A percentile compares a stretch with the other conserved stretches of the same genome.
Conservation (phyloP, 30 jellyfish, hydroid and myxozoan species). For the Hydractinia echinata region DNA sequence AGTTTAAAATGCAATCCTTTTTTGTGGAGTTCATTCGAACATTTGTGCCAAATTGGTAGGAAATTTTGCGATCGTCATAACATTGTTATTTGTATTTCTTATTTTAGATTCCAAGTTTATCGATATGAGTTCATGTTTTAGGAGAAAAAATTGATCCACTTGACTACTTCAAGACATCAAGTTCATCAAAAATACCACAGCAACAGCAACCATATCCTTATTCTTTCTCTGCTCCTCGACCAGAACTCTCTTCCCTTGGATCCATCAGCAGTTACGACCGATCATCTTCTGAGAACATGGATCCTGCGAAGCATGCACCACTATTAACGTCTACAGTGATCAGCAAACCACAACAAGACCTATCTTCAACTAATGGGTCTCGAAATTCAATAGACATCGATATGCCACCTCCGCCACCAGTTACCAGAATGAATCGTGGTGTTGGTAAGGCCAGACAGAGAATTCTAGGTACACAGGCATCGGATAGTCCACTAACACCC, state of each 20-base stretch:
- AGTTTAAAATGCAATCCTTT: slow-evolving; percentile 82
- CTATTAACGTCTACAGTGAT: slow-evolving; percentile 92
- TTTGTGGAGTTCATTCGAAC: slow-evolving; percentile 87
- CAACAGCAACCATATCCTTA: not conserved
- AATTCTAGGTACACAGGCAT: slow-evolving; percentile 67
- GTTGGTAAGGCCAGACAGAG: slow-evolving; percentile 52
- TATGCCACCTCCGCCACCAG: slow-evolving; percentile 73
- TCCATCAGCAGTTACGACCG: slow-evolving; percentile 34
- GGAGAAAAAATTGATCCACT: slow-evolving; percentile 94
- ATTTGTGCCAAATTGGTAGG: slow-evolving; percentile 82
- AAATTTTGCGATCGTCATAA: not conserved
- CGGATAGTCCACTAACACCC: slow-evolving; percentile 95
- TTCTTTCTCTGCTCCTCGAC: slow-evolving; percentile 27
- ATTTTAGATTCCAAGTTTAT: not conserved
- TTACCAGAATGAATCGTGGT: slow-evolving; percentile 39
- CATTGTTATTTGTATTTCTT: not conserved
- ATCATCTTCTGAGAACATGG: slow-evolving; percentile 74
- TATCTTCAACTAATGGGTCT: not conserved
- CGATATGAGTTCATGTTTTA: slow-evolving; percentile 1
- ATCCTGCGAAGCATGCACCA: slow-evolving; percentile 85
- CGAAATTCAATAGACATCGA: slow-evolving; percentile 43
- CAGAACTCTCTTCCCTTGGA: slow-evolving; percentile 27
- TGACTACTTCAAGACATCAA: slow-evolving; percentile 64
- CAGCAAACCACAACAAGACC: slow-evolving; percentile 57
- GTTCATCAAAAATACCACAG: slow-evolving; percentile 11